Evolutionary conservation across 2,888 invertebrate genomes (phyloP).

Genomic region (Tetragonula carbonaria): DNA sequence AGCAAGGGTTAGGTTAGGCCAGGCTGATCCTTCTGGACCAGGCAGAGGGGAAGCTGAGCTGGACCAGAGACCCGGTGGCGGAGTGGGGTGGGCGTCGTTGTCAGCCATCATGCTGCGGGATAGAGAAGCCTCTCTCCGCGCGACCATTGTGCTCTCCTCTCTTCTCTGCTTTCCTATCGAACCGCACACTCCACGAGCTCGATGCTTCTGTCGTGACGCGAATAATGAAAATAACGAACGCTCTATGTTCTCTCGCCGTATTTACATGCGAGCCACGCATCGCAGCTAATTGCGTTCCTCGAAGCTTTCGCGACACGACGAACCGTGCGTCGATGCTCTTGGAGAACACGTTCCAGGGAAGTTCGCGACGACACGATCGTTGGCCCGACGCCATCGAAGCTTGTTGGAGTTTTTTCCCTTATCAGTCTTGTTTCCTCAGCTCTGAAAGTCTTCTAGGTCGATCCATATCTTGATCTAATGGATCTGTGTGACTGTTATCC

Average conservation of each 20-base stretch:
- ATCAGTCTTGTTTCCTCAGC: neutral
- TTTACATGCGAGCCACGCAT: conserved; percentile 35
- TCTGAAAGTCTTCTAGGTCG: neutral
- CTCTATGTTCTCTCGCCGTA: conserved; percentile 13
- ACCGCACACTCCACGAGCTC: neutral
- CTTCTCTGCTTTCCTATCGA: conserved; percentile 45
- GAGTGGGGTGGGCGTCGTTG: conserved; percentile 71
- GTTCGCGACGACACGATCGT: neutral
- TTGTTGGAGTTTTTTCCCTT: neutral
- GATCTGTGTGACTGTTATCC: neutral
- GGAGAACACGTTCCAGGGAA: neutral
- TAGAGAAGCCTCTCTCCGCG: conserved; percentile 45
- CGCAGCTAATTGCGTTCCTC: conserved; percentile 37
- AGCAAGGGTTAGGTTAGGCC: conserved; percentile 75
- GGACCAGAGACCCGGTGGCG: conserved; percentile 42
- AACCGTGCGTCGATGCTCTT: neutral
- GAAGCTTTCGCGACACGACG: neutral
- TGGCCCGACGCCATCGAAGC: neutral
- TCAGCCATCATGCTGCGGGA: conserved; percentile 81
- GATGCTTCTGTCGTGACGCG: conserved; percentile 35
- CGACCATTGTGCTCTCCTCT: conserved; percentile 2
- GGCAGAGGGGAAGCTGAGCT: conserved; percentile 58
- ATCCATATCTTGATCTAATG: neutral
- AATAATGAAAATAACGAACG: conserved; percentile 63
- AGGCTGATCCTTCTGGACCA: conserved; percentile 74